phyloP scores from a whole-genome alignment of 2,113 vertebrate genomes.

The Toxostoma redivivum region DNA sequence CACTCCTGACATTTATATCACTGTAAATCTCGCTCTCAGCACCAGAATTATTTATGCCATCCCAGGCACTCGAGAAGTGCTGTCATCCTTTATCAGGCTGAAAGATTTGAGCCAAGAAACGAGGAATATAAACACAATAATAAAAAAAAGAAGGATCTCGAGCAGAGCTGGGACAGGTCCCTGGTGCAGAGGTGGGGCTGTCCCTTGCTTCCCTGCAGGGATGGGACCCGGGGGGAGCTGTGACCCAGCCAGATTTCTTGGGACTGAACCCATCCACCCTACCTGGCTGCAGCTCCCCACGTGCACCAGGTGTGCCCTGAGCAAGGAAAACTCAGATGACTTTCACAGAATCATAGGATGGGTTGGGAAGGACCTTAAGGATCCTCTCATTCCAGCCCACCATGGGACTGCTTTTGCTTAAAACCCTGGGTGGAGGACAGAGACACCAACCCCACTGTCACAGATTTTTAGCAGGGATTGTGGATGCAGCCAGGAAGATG shows the following conservation, averaged over 20 bases:
- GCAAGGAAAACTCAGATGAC: background rate
- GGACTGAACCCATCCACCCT: fast-evolving
- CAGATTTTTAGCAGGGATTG: background rate
- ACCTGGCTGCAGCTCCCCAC: background rate
- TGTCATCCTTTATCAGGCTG: slow-evolving; percentile 47
- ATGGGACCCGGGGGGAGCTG: background rate
- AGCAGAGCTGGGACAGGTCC: background rate
- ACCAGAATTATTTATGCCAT: slow-evolving; percentile 63
- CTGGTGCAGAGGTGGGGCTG: background rate
- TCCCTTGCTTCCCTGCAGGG: background rate
- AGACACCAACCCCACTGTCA: background rate
- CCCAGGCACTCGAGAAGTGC: background rate
- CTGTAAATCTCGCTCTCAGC: slow-evolving; percentile 70
- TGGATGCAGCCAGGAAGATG: background rate
- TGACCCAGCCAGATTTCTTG: background rate
- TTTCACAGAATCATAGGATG: background rate
- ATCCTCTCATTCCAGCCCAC: background rate
- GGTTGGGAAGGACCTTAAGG: background rate
- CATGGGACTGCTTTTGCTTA: background rate
- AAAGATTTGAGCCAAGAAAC: slow-evolving; percentile 12
- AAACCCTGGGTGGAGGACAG: background rate
- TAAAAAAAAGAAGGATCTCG: background rate
- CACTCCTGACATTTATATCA: slow-evolving; percentile 67
- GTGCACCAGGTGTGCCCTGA: background rate
- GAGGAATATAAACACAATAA: background rate